Evolutionary conservation across 2,797 vertebrate genomes (phyloP), one percentile per base, ranked within the genome.

Genomic region (Champsocephalus gunnari): DNA sequence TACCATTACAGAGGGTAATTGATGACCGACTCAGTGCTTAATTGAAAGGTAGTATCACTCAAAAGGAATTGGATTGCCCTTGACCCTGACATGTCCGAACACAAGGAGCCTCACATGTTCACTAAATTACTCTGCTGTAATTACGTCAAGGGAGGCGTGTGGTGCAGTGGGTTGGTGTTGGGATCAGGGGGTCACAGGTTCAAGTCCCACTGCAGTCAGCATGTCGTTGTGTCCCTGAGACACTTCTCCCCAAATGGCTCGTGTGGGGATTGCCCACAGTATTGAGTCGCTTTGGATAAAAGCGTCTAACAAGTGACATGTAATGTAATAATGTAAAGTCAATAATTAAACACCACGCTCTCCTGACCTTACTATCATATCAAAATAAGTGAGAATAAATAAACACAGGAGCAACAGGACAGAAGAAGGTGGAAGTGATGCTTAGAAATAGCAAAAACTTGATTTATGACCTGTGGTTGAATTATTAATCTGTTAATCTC

Each of bases 401-500:
- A 38, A 69, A 82, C 21, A 63, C 47, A 32, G 53, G 64, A 7
- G 7, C 21, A 59, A 41, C 69, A 17, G 45, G 61, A 59, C 3
- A n/a, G 45, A 1, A 13, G 80, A 79, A 82, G 86, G 87, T 84
- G 83, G 87, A 85, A 64, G 53, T 14, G 56, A 67, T 79, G 51
- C 70, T 84, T 79, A 81, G 77, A 88, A 90, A 83, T 79, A 80
- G 79, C 76, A 87, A 78, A 66, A 78, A 81, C 89, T 92, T 96
- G 96, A 98, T 96, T 96, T 94, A 96, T 95, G 94, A 95, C 92
- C 89, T 91, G 83, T 90, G 92, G 91, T 94, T 98, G 95, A 98
- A 99, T 99, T 97, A 98, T 99, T 98, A 96, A 98, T 96, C 90
- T 81, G 93, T 95, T 97, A 96, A 98, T 97, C 97, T 97, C 95